Evolutionary conservation across 1,140 invertebrate genomes (phyloP), one percentile per base, ranked within the genome.

Genomic region (Nebria ingens): DNA sequence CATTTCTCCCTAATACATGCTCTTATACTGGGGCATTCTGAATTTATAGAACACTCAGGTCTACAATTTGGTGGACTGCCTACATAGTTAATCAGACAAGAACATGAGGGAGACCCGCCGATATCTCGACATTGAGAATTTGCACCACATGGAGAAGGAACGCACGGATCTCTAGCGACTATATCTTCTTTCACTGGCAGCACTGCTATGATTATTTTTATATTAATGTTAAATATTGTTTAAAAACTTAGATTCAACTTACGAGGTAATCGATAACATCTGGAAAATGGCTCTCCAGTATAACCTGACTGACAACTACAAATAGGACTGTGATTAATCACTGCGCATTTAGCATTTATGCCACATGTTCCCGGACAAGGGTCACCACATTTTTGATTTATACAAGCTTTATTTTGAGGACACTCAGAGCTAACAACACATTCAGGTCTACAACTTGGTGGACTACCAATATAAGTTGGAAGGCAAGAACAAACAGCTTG

Each of bases 201-300:
- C 69, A 74, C 20, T 40, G 63, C 61, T 53, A 54, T 19, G 51
- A 57, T 49, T 20, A n/a, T 19, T 19, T n/a, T 12, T 45, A 21
- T 42, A 21, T 21, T 21, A 51, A 52, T 52, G n/a, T 64, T 62
- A 60, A 62, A 60, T 9, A 19, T 0, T 64, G 59, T 20, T 15
- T 6, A 19, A 45, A 12, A 1, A 21, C 15, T 1, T 45, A 2
- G 38, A 38, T 4, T 13, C 6, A 42, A 57, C 74, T 79, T 76
- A 83, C 80, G 73, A 71, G 75, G 72, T 62, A 74, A 67, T 23
- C 71, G 70, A 55, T 80, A 75, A 65, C 87, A 89, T 62, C 80
- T 80, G 22, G 76, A 76, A 65, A 86, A 87, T 40, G 87, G 86
- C 79, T 91, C 87, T 56, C 87, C 88, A 6, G 85, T 89, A 60